These are phyloP conservation scores for Vimba vimba DNA, from an alignment of 2,113 vertebrate species.

Conservation along the genomic window DNA sequence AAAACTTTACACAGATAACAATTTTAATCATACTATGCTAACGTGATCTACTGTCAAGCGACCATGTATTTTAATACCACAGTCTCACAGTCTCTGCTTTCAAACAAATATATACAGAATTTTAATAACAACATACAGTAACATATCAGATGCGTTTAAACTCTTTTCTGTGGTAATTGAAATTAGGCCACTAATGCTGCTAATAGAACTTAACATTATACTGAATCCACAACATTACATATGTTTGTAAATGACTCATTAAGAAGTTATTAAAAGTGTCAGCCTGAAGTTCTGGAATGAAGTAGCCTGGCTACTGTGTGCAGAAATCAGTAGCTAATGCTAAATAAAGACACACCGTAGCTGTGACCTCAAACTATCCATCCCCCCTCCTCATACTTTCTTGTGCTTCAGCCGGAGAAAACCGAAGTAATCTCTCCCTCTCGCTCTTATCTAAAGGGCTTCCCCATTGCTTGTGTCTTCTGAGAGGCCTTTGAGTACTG, in stretches of 20 bases:
- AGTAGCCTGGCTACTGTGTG: not conserved
- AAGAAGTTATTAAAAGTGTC: not conserved
- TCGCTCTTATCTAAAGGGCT: constrained; percentile 54
- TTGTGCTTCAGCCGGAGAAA: constrained; percentile 14
- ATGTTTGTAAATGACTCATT: not conserved
- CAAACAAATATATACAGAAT: too few species aligned
- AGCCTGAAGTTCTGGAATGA: not conserved
- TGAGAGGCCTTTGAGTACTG: constrained; percentile 55
- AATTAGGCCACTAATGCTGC: not conserved
- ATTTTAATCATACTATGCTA: too few species aligned
- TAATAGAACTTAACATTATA: not conserved
- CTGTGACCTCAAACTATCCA: constrained; percentile 3
- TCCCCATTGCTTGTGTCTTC: constrained; percentile 58
- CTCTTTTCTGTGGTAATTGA: not conserved
- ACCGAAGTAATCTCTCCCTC: constrained; percentile 51
- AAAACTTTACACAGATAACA: too few species aligned
- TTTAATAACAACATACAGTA: too few species aligned
- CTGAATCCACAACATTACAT: not conserved
- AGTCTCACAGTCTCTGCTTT: too few species aligned
- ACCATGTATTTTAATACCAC: too few species aligned
- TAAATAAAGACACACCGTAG: not conserved
- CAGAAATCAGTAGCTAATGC: not conserved
- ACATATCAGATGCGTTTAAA: not conserved
- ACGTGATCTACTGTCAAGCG: too few species aligned
- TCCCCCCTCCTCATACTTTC: not conserved